phyloP scores from a whole-genome alignment of 2,888 invertebrate species.

The Leucoptera coffeella region DNA sequence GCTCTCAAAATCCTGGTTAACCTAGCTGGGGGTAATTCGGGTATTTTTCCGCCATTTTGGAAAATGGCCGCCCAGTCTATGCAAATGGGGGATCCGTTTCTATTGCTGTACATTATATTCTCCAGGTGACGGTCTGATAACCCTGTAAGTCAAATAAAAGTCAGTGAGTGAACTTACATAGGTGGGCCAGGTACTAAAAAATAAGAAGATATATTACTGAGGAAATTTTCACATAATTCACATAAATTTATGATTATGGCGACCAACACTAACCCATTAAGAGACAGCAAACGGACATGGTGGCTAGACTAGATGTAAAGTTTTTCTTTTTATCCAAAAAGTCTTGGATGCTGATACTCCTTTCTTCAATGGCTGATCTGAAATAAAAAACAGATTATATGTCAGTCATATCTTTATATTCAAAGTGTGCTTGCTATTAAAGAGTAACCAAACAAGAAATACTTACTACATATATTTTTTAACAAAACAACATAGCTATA shows the following conservation, averaged over 20 bases:
- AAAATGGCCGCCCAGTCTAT: constrained; percentile 21
- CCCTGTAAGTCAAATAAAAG: constrained; percentile 11
- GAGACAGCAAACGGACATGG: constrained; percentile 18
- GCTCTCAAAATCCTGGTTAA: too few species aligned
- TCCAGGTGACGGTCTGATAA: constrained; percentile 27
- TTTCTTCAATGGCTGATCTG: constrained; percentile 16
- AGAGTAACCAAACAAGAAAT: too few species aligned
- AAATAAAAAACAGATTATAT: too few species aligned
- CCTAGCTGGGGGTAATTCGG: constrained; percentile 18
- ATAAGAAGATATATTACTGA: too few species aligned
- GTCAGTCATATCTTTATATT: too few species aligned
- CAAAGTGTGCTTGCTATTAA: too few species aligned
- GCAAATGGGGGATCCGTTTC: constrained; percentile 12
- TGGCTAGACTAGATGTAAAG: constrained; percentile 15
- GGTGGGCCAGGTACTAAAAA: background rate
- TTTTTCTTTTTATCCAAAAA: constrained; percentile 17
- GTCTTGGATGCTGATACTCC: constrained; percentile 13
- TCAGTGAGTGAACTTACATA: background rate
- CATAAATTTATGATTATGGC: too few species aligned
- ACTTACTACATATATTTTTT: too few species aligned
- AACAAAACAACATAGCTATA: too few species aligned
- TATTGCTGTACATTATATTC: constrained; percentile 15
- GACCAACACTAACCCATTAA: constrained; percentile 17
- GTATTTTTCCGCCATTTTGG: constrained; percentile 10
- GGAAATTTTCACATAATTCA: too few species aligned